Conservation (phyloP, 2,888 invertebrate genomes). For the Ectemnius continuus region DNA sequence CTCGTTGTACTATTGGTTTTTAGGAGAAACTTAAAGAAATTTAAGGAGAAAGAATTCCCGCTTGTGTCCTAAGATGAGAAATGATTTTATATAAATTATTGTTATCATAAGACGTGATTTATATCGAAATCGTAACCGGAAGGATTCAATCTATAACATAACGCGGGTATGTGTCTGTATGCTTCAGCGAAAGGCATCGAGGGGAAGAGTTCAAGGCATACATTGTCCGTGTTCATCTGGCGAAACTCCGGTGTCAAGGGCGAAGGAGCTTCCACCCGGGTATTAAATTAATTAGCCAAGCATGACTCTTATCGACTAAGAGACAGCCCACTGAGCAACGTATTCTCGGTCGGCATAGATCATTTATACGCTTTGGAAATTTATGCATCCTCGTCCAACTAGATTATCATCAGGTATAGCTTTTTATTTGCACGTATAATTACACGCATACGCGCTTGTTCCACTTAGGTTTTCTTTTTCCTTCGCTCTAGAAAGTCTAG, state of each 20-base stretch:
- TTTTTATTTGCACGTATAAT: too few species aligned
- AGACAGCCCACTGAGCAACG: slow-evolving; percentile 13
- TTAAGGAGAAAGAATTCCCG: too few species aligned
- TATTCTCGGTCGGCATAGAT: neutral
- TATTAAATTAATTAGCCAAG: slow-evolving; percentile 64
- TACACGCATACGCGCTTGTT: too few species aligned
- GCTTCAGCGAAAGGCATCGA: slow-evolving; percentile 40
- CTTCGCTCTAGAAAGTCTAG: too few species aligned
- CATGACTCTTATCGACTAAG: slow-evolving; percentile 36
- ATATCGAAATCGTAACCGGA: slow-evolving; percentile 10
- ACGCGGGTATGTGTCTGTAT: slow-evolving; percentile 10
- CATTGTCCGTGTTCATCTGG: slow-evolving; percentile 71
- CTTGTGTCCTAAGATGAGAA: too few species aligned
- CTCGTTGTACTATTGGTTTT: too few species aligned
- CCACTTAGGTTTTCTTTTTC: too few species aligned
- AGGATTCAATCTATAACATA: slow-evolving; percentile 55
- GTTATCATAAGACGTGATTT: too few species aligned
- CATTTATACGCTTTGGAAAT: neutral
- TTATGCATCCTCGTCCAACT: neutral
- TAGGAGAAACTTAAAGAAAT: too few species aligned
- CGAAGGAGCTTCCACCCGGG: slow-evolving; percentile 44
- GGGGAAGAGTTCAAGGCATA: slow-evolving; percentile 66
- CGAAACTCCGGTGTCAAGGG: slow-evolving; percentile 73
- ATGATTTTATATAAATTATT: too few species aligned
- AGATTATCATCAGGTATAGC: too few species aligned